Evolutionary conservation across 2,113 vertebrate genomes (phyloP).

Genomic region (Zapus hudsonius): DNA sequence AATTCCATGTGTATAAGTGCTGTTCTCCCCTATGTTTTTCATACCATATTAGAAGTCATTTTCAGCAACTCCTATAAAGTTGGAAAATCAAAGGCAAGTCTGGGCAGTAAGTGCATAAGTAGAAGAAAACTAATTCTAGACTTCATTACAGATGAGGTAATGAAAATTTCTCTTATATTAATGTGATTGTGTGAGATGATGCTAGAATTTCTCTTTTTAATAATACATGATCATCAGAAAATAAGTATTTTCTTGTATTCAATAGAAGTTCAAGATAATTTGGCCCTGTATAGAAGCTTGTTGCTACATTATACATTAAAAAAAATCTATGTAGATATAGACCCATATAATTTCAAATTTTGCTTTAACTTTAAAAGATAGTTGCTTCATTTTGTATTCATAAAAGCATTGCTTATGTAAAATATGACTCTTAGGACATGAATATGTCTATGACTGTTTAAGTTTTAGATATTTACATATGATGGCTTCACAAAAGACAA

Average conservation of each 20-base stretch:
- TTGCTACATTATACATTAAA: constrained; percentile 15
- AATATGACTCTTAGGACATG: constrained; percentile 44
- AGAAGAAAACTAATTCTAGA: constrained; percentile 66
- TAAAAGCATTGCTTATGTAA: constrained; percentile 47
- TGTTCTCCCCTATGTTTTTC: neutral
- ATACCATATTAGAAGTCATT: constrained; percentile 23
- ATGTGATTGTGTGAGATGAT: constrained; percentile 34
- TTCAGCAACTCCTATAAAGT: constrained; percentile 42
- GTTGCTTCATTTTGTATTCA: constrained; percentile 44
- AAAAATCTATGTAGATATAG: neutral
- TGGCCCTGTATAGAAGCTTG: constrained; percentile 59
- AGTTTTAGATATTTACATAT: constrained; percentile 49
- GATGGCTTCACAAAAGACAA: constrained; percentile 53
- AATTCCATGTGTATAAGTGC: constrained; percentile 19
- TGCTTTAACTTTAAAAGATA: constrained; percentile 59
- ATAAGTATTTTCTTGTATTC: constrained; percentile 64
- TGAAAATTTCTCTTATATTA: constrained; percentile 58
- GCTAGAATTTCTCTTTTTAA: constrained; percentile 19
- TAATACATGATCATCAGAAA: constrained; percentile 51
- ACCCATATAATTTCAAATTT: constrained; percentile 24
- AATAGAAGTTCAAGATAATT: constrained; percentile 42
- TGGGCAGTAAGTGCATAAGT: constrained; percentile 64
- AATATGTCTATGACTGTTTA: constrained; percentile 20
- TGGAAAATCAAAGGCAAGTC: constrained; percentile 69
- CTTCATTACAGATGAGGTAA: constrained; percentile 52